These are phyloP conservation scores for Dolichotis patagonum DNA, from an alignment of 2,113 vertebrate genomes.

Conservation along the genomic window DNA sequence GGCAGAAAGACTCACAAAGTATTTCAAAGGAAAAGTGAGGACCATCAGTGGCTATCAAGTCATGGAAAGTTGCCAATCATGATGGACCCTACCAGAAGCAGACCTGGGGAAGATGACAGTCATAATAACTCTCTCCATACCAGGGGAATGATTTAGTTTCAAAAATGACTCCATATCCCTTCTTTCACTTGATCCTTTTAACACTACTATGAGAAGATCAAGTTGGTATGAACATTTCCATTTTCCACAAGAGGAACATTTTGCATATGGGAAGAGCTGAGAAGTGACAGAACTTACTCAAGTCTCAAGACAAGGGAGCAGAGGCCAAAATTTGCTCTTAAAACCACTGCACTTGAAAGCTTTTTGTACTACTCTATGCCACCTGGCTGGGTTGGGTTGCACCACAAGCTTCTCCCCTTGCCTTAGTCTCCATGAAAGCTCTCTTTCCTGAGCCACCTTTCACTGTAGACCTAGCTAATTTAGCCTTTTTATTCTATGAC, in stretches of 20 bases:
- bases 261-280: background rate
- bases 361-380: background rate
- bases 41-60: background rate
- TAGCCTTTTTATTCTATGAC: background rate
- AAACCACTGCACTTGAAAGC: background rate
- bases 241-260: background rate
- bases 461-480: background rate
- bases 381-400: no score
- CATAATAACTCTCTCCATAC: background rate
- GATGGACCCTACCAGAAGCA: background rate
- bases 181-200: conserved; percentile 57
- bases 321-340: background rate
- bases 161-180: conserved; percentile 57
- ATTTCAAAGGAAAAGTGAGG: background rate
- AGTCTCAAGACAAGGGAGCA: background rate
- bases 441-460: background rate
- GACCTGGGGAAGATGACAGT: background rate
- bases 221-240: background rate
- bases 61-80: background rate
- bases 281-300: background rate
- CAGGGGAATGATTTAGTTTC: conserved; percentile 58
- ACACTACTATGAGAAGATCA: conserved; percentile 57
- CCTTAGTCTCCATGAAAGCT: background rate
- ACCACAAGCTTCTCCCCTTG: background rate
- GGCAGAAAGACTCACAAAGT: background rate